Evolutionary conservation across 2,113 vertebrate species (phyloP).

Genomic region (Epinephelus cyanopodus): DNA sequence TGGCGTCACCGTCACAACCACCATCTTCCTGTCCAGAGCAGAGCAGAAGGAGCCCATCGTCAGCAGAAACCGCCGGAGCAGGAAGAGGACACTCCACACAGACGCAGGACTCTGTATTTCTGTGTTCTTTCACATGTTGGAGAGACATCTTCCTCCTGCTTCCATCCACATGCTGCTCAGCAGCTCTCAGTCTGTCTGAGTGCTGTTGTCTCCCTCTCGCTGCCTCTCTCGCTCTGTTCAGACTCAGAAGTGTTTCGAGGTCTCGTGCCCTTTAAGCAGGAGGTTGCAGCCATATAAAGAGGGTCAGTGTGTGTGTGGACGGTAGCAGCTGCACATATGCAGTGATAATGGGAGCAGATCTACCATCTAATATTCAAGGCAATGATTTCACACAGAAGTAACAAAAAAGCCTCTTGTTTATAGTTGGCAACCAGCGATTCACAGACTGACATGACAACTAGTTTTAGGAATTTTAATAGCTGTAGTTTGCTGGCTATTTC

Average conservation of each 20-base stretch:
- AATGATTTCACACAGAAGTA: no score
- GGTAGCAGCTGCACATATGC: no score
- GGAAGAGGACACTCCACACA: background rate
- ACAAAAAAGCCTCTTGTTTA: no score
- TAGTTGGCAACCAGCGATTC: no score
- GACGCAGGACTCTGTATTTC: background rate
- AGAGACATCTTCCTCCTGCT: slow-evolving; percentile 40
- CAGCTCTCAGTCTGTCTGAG: background rate
- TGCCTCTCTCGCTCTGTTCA: background rate
- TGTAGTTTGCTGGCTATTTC: no score
- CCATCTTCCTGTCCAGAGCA: slow-evolving; percentile 43
- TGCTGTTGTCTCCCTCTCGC: background rate
- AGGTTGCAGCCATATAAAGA: background rate
- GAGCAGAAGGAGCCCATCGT: slow-evolving; percentile 69
- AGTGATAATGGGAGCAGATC: no score
- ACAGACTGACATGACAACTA: no score
- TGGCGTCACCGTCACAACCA: slow-evolving; percentile 46
- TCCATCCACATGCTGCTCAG: slow-evolving; percentile 35
- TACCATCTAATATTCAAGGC: no score
- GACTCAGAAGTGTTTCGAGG: background rate
- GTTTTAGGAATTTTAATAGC: no score
- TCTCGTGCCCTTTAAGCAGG: slow-evolving; percentile 3
- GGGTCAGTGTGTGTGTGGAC: background rate
- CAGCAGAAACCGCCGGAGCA: background rate
- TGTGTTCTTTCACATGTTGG: background rate